Conservation (phyloP, 2,797 vertebrate genomes). For the Gadopsis bispinosus region DNA sequence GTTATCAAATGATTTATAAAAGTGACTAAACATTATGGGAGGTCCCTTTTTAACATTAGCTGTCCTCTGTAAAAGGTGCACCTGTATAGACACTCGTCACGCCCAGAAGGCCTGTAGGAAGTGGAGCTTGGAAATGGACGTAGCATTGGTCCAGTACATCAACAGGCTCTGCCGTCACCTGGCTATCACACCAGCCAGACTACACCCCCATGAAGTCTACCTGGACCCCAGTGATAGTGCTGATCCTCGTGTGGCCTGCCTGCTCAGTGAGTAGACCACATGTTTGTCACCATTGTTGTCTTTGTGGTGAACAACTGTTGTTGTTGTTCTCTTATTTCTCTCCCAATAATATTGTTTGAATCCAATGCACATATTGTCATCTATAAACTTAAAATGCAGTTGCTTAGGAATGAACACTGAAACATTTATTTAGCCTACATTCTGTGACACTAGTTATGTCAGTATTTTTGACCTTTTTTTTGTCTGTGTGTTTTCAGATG, state of each 20-base stretch:
- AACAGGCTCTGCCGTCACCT: conserved; percentile 97
- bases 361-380: neutral
- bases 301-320: neutral
- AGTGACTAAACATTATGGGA: neutral
- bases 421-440: neutral
- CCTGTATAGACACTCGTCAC: conserved; percentile 92
- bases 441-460: neutral
- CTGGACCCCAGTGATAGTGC: conserved; percentile 90
- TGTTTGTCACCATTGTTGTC: neutral
- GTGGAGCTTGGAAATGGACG: conserved; percentile 97
- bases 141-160: conserved; percentile 93
- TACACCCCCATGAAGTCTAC: conserved; percentile 97
- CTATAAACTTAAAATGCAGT: neutral
- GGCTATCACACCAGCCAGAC: conserved; percentile 94
- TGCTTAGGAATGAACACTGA: neutral
- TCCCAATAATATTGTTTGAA: neutral
- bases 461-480: neutral
- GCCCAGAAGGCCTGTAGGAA: conserved; percentile 95
- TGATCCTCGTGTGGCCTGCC: conserved; percentile 91
- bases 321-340: neutral
- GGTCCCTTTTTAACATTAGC: conserved; percentile 3
- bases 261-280: conserved; percentile 86
- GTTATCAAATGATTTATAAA: neutral
- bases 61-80: conserved; percentile 73
- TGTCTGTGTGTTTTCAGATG: conserved; percentile 78